Evolutionary conservation across 2,888 invertebrate species (phyloP), one percentile per base, ranked within the genome.

Genomic region (Caenorhabditis doughertyi): DNA sequence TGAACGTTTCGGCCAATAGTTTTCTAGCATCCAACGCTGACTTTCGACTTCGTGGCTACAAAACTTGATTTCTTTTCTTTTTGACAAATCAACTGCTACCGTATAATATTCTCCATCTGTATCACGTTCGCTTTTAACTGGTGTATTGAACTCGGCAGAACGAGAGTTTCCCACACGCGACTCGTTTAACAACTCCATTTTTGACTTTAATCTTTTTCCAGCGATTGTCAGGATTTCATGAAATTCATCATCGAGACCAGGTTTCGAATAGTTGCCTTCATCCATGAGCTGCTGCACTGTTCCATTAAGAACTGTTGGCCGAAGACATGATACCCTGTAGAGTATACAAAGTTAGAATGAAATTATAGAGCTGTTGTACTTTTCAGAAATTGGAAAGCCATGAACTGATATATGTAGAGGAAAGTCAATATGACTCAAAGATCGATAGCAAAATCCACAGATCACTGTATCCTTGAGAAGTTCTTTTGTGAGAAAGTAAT

Each of bases 401-500:
- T 81, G 81, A 25, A 65, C 0, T 7, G 29, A 35, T 8, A 74
- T 70, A 51, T 81, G 81, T 5, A 5, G 51, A 4, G 47, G 11
- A 21, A 81, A 81, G 1, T 71, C 74, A 5, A 2, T 8, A 1
- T 21, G 35, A 8, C 29, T 18, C 4, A 81, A 29, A 16, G 70
- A 71, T n/a, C 64, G 74, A 39, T 51, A 81, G 21, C 74, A 81
- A 32, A 81, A 81, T 5, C 81, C 81, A 49, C 81, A 81, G 23
- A 81, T 74, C 13, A 64, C 23, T n/a, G 67, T 73, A 27, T 42
- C 2, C 0, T 23, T 7, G 0, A 27, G 1, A 9, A 27, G 49
- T 5, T 71, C 56, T 21, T 51, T 62, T 2, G 74, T 70, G 8
- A 81, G 39, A 32, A 81, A 71, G 32, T 32, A 65, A 27, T 39